Conservation (phyloP, 2,888 invertebrate genomes). For the Drosophila mimetica region DNA sequence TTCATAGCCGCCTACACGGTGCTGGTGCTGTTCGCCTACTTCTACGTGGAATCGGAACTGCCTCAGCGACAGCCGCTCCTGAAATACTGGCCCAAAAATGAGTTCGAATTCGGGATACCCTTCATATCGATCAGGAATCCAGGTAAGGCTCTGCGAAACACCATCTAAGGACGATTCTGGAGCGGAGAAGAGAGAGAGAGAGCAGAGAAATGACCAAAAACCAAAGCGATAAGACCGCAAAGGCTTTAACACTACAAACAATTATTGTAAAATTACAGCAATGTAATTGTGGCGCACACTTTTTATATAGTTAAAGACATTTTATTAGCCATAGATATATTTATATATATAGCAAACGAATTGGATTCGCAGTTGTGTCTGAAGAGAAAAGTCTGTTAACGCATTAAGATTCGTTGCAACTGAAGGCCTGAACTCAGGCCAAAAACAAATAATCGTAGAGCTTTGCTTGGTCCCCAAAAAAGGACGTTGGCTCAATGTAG, state of each 20-base stretch:
- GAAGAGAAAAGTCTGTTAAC: conserved; percentile 60
- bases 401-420: conserved; percentile 39
- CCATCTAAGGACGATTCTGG: conserved; percentile 53
- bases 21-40: conserved; percentile 91
- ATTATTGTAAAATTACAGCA: conserved; percentile 3
- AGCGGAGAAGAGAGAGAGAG: conserved; percentile 12
- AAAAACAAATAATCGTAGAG: conserved; percentile 13
- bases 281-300: conserved; percentile 35
- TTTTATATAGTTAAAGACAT: conserved; percentile 42
- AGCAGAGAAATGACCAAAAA: conserved; percentile 43
- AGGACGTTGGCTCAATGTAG: conserved; percentile 8
- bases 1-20: conserved; percentile 92
- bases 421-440: conserved; percentile 9
- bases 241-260: conserved; percentile 30
- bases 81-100: conserved; percentile 91
- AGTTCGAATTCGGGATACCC: conserved; percentile 91
- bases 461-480: conserved; percentile 9
- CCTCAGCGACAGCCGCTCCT: conserved; percentile 90
- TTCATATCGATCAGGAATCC: conserved; percentile 89
- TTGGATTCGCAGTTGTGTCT: conserved; percentile 36
- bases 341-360: conserved; percentile 33
- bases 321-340: conserved; percentile 27
- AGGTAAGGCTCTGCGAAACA: conserved; percentile 81
- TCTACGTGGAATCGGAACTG: conserved; percentile 89
- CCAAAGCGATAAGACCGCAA: conserved; percentile 22